Evolutionary conservation across 2,797 vertebrate genomes (phyloP).

Genomic region (Chiloscyllium punctatum): DNA sequence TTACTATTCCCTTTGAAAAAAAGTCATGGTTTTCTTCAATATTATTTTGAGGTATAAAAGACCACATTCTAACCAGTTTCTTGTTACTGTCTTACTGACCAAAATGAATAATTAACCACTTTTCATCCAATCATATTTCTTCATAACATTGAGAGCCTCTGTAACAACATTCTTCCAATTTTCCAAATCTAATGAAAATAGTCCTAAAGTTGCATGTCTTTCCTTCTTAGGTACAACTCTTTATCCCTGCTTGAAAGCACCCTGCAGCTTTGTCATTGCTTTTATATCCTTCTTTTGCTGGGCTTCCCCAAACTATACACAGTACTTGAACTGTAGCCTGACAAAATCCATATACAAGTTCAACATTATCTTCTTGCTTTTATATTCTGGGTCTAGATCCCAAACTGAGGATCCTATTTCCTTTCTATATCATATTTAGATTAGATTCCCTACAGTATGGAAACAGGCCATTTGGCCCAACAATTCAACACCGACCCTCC

Average conservation of each 20-base stretch:
- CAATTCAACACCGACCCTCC: no score
- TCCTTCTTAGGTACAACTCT: background rate
- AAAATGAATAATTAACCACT: background rate
- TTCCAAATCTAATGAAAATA: background rate
- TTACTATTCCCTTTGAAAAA: background rate
- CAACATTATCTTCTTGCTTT: background rate
- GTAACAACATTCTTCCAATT: background rate
- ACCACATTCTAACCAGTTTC: background rate
- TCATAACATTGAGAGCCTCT: no score
- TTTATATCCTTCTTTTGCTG: background rate
- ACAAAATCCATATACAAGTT: slow-evolving; percentile 3
- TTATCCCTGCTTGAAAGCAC: background rate
- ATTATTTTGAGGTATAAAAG: background rate
- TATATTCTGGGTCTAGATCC: background rate
- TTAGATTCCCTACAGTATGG: no score
- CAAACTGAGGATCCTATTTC: background rate
- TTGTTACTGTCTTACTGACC: background rate
- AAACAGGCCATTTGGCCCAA: no score
- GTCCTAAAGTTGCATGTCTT: background rate
- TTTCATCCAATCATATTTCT: no score
- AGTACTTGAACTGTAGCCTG: background rate
- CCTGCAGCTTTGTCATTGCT: background rate
- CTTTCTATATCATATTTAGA: background rate
- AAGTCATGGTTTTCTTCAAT: background rate
- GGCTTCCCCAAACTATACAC: background rate